Base-by-base conservation (phyloP, 1,140 invertebrate genomes). In the Conus ventricosus region DNA sequence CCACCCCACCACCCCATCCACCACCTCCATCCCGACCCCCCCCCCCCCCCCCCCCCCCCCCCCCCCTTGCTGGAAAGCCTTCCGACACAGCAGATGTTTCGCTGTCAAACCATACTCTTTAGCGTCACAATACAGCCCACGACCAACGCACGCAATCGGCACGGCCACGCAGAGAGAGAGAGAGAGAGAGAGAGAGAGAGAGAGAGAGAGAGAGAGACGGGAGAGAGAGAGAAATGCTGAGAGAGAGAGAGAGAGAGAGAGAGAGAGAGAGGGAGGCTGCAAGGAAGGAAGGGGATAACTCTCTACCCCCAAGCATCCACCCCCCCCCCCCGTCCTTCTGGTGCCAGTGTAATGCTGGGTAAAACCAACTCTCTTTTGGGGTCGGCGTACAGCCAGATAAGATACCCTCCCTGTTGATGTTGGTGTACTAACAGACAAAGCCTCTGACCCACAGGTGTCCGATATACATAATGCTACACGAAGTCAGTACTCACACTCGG, bases 151-250 rank as follows among this genome's bases (percentile, higher is more conserved):
- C 67, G 67, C 67, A 20, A 71, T 71, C 67, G 6, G 39, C 39
- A 39, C 39, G n/a, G n/a, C 8, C 13, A 23, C 13, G 71, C 8
- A 75, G 71, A 4, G n/a, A 75, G n/a, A 75, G 71, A 75, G 71
- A 75, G 71, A 75, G 71, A 75, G 71, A 75, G 71, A 75, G 71
- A 75, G 71, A 75, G 71, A 75, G 71, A 75, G 71, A 75, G 71
- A 75, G 71, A 75, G 71, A 75, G 71, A 75, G 71, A 75, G 71
- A 75, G 71, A 75, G 71, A 75, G 71, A 75, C 4, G 39, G 6
- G 39, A 39, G 8, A 51, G 39, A 11, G 7, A 78, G 39, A 39
- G 76, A 78, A 0, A 78, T 0, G 7, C 7, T 2, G 39, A 6
- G 39, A 11, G 25, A 39, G 76, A 10, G 76, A 71, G 67, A 13